phyloP scores from a whole-genome alignment of 2,888 invertebrate species.

The Drosophila neotestacea region DNA sequence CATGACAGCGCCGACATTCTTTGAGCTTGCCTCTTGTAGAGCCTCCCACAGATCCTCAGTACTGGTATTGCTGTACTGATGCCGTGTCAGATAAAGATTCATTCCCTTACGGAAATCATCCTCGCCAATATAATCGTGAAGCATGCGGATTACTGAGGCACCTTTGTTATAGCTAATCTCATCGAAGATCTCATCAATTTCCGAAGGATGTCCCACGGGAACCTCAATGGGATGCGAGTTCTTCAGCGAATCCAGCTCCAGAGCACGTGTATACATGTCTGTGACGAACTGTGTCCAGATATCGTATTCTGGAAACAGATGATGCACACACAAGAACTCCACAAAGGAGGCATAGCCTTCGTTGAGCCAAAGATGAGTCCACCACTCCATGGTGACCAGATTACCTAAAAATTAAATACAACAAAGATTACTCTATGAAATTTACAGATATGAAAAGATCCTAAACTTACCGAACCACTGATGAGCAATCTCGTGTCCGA shows the following conservation, averaged over 20 bases:
- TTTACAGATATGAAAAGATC: not conserved
- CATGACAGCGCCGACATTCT: conserved; percentile 97
- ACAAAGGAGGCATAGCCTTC: conserved; percentile 98
- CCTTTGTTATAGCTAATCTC: conserved; percentile 98
- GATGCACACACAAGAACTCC: conserved; percentile 96
- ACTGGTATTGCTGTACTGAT: conserved; percentile 95
- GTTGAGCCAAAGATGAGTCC: conserved; percentile 98
- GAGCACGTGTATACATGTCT: conserved; percentile 93
- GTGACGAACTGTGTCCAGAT: conserved; percentile 99
- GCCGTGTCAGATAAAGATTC: conserved; percentile 94
- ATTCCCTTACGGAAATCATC: conserved; percentile 96
- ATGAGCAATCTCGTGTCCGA: conserved; percentile 97
- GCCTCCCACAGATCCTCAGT: conserved; percentile 98
- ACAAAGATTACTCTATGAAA: not conserved
- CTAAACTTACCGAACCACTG: conserved; percentile 95
- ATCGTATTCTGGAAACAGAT: conserved; percentile 97
- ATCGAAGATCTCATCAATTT: conserved; percentile 99
- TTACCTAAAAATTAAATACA: conserved; percentile 86
- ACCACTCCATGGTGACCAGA: conserved; percentile 99
- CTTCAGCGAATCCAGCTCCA: conserved; percentile 94
- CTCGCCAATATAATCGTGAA: conserved; percentile 97
- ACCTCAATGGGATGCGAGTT: conserved; percentile 99
- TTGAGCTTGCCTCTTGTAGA: conserved; percentile 94
- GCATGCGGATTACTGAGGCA: conserved; percentile 97
- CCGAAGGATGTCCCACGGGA: conserved; percentile 96